Evolutionary conservation across 2,888 invertebrate species (phyloP), one percentile per base, ranked within the genome.

Genomic region (Schizotus pectinicornis): DNA sequence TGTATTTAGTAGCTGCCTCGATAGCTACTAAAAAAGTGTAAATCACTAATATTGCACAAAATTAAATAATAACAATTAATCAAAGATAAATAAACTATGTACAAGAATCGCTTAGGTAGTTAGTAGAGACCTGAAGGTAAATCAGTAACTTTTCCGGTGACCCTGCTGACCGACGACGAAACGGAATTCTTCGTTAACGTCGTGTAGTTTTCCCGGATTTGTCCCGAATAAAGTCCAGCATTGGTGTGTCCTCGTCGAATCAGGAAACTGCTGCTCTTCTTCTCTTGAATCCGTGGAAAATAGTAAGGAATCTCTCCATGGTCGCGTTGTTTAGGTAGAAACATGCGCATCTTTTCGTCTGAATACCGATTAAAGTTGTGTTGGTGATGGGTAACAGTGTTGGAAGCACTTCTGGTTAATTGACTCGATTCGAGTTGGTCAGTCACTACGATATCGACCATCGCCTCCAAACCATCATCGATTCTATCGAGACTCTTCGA

Each of bases 401-500:
- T 74, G 0, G 76, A 73, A 56, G 77, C 77, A 42, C 75, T 77
- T 57, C 74, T 74, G 3, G 74, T 59, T 22, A 7, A 39, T 48
- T 30, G 34, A 51, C 51, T 42, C 22, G 30, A 12, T 9, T 45
- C 57, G 30, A 53, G 48, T 11, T 63, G 55, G 36, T 83, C 79
- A n/a, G 86, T 83, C 61, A 89, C 82, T 0, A 90, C 86, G 34
- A 90, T 88, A 69, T 88, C 87, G 0, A 89, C 86, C 84, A 90
- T 86, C 0, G 89, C 84, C 69, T 89, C 86, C 14, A 91, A 75
- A 11, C 90, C 87, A 49, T 77, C 86, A 72, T 91, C 91, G 37
- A 92, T 88, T 55, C 91, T 83, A 65, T 93, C 92, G 43, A 92
- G 78, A 64, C 92, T 92, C 78, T 92, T 92, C 0, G 91, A 77